phyloP scores from a whole-genome alignment of 2,888 invertebrate species.

The Leucophenga maculata region DNA sequence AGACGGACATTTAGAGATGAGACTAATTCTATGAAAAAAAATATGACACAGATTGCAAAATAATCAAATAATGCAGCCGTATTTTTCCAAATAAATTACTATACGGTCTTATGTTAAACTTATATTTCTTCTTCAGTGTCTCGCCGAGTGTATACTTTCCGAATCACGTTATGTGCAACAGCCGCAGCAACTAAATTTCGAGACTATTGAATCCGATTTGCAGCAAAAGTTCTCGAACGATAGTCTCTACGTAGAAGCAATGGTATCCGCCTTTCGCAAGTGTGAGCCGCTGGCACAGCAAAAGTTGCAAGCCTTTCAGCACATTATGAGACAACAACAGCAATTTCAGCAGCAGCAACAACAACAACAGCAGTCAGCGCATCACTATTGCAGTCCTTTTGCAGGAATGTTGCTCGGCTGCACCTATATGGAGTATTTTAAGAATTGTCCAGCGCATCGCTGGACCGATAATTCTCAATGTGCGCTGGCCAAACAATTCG shows the following conservation, averaged over 20 bases:
- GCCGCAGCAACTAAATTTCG: constrained; percentile 53
- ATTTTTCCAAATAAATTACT: background rate
- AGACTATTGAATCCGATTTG: constrained; percentile 55
- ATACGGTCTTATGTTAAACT: too few species aligned
- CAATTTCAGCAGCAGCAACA: constrained; percentile 2
- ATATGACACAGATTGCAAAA: too few species aligned
- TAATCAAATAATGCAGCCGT: too few species aligned
- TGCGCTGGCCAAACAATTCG: constrained; percentile 63
- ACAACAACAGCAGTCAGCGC: constrained; percentile 35
- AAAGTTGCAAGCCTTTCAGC: constrained; percentile 53
- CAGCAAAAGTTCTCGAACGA: constrained; percentile 61
- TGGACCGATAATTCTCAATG: constrained; percentile 66
- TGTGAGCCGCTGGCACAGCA: constrained; percentile 62
- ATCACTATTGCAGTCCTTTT: constrained; percentile 64
- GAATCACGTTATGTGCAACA: constrained; percentile 59
- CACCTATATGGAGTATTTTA: constrained; percentile 70
- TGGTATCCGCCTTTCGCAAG: constrained; percentile 60
- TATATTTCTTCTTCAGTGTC: constrained; percentile 52
- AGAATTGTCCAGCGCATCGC: constrained; percentile 67
- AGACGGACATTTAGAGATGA: too few species aligned
- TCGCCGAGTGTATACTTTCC: constrained; percentile 69
- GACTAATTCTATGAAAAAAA: too few species aligned
- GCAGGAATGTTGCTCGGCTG: constrained; percentile 68
- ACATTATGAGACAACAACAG: constrained; percentile 38
- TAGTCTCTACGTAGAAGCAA: constrained; percentile 57